Percentiles rank a stretch among this genome's conserved stretches.
phyloP scores from a whole-genome alignment of 2,113 vertebrate genomes.

The Apeltes quadracus region DNA sequence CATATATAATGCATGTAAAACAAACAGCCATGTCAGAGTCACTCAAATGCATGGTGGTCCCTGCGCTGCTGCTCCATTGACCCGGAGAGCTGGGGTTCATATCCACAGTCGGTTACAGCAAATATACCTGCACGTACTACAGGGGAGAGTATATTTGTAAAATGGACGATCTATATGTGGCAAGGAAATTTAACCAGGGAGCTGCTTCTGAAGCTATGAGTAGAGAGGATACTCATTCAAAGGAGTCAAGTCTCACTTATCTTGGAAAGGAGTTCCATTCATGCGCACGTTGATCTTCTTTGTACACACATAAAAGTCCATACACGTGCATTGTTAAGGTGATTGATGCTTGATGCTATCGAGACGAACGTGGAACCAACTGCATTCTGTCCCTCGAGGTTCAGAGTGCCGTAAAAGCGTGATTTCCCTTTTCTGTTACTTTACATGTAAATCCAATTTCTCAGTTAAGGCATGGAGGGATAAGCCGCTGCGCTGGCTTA shows the following conservation, averaged over 20 bases:
- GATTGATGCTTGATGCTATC: conserved; percentile 6
- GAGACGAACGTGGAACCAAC: conserved; percentile 12
- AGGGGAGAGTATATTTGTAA: conserved; percentile 15
- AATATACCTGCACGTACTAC: conserved; percentile 10
- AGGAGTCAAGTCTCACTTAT: conserved; percentile 12
- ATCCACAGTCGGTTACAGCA: conserved; percentile 26
- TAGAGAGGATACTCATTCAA: conserved; percentile 11
- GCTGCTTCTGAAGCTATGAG: not conserved
- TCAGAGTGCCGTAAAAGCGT: conserved; percentile 25
- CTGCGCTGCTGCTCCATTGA: conserved; percentile 21
- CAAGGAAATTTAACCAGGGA: conserved; percentile 2
- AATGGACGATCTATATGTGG: not conserved
- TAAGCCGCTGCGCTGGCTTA: conserved; percentile 34
- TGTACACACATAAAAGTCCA: conserved; percentile 2
- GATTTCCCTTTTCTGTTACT: conserved; percentile 38
- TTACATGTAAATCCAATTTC: conserved; percentile 65
- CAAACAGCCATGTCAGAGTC: conserved; percentile 73
- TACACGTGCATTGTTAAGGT: not conserved
- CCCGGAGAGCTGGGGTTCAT: conserved; percentile 14
- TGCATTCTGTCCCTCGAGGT: conserved; percentile 3
- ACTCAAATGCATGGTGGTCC: conserved; percentile 56
- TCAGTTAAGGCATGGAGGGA: conserved; percentile 34
- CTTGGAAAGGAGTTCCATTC: not conserved
- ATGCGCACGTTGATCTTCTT: conserved; percentile 3
- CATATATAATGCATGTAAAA: conserved; percentile 75